Percentiles rank a stretch among this genome's conserved stretches.
Evolutionary conservation across 92 coral and sea anemone species (phyloP).

Genomic region (Siderastrea radians): DNA sequence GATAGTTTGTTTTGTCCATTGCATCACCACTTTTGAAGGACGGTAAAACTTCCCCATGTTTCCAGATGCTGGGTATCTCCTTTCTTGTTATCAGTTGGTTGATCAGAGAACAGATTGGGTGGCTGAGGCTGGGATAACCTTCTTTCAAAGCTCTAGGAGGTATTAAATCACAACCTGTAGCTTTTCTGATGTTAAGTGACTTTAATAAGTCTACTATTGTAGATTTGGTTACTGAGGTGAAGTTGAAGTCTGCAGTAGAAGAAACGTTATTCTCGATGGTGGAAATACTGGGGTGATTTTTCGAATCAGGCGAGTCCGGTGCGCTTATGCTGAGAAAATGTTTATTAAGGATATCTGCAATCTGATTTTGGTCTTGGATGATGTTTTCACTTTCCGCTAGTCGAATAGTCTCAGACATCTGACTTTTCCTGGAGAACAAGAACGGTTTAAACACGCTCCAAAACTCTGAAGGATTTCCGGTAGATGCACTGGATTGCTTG

Average conservation of each 20-base stretch:
- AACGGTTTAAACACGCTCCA: slow-evolving; percentile 34
- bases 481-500: slow-evolving; percentile 12
- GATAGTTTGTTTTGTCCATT: slow-evolving; percentile 33
- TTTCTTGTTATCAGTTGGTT: neutral
- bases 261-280: neutral
- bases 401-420: slow-evolving; percentile 13
- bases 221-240: neutral
- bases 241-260: neutral
- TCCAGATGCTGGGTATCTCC: slow-evolving; percentile 28
- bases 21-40: slow-evolving; percentile 21
- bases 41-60: slow-evolving; percentile 16
- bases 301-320: neutral
- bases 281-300: slow-evolving; percentile 9
- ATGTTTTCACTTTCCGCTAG: slow-evolving; percentile 6
- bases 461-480: slow-evolving; percentile 18
- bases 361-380: slow-evolving; percentile 25
- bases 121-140: slow-evolving; percentile 9
- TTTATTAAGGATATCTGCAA: slow-evolving; percentile 17
- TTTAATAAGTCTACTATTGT: neutral
- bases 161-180: slow-evolving; percentile 4
- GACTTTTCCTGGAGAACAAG: slow-evolving; percentile 10
- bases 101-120: slow-evolving; percentile 7
- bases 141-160: slow-evolving; percentile 1
- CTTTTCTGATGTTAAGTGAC: slow-evolving; percentile 11
- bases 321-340: slow-evolving; percentile 15